phyloP scores from a whole-genome alignment of 2,113 vertebrate species.

The Lepidothrix coronata region DNA sequence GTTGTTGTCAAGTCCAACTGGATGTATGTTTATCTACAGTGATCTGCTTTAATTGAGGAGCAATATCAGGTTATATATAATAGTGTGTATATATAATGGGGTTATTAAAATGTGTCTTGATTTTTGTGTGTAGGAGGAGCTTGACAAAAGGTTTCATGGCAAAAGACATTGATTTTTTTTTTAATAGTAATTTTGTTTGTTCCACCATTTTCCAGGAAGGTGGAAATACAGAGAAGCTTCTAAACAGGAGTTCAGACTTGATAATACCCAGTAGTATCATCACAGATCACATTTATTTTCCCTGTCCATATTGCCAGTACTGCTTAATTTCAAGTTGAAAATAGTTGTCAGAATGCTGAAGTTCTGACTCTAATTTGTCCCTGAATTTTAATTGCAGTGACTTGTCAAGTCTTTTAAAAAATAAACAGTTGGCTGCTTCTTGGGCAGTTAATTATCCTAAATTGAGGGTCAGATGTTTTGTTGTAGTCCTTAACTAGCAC shows the following conservation, averaged over 20 bases:
- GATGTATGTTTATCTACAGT: neutral
- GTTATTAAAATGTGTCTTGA: neutral
- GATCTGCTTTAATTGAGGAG: neutral
- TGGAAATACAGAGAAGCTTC: neutral
- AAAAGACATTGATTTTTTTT: neutral
- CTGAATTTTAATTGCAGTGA: neutral
- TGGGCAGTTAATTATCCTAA: neutral
- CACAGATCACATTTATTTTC: neutral
- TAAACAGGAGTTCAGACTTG: neutral
- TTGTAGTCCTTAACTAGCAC: neutral
- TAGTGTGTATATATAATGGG: fast-evolving
- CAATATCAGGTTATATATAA: neutral
- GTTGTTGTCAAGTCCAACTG: neutral
- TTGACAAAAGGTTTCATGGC: neutral
- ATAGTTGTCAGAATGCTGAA: neutral
- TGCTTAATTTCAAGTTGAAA: slow-evolving; percentile 63
- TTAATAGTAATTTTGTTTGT: neutral
- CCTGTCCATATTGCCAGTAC: neutral
- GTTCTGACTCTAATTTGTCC: neutral
- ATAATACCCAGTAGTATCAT: too few species aligned
- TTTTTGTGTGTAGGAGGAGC: neutral
- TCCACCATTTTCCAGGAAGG: neutral
- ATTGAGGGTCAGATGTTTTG: neutral
- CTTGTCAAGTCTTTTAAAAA: neutral
- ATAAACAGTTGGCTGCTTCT: neutral